Percentiles rank a stretch among this genome's conserved stretches.
Conservation (phyloP, 2,888 invertebrate genomes). For the Hyles lineata region DNA sequence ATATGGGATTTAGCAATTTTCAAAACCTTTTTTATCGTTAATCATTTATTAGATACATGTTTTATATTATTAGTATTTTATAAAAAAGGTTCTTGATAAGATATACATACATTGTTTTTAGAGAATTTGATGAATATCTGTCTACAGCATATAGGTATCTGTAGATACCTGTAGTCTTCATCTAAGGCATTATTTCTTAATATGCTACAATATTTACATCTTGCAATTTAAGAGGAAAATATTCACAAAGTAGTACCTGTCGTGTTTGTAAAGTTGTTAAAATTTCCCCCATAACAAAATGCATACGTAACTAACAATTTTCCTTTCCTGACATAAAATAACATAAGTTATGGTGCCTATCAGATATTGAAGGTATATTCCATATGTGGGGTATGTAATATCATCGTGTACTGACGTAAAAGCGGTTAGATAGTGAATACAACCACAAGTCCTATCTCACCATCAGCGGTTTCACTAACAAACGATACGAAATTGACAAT, state of each 20-base stretch:
- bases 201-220: background rate
- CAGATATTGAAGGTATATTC: background rate
- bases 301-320: background rate
- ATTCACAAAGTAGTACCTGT: background rate
- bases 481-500: slow-evolving; percentile 20
- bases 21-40: background rate
- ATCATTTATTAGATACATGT: background rate
- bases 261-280: background rate
- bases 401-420: slow-evolving; percentile 29
- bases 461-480: slow-evolving; percentile 1
- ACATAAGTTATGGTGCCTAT: slow-evolving; percentile 9
- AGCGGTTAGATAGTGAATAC: slow-evolving; percentile 25
- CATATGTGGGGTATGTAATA: slow-evolving; percentile 18
- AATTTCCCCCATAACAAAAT: background rate
- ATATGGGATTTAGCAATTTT: background rate
- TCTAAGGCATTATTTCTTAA: background rate
- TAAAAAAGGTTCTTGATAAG: background rate
- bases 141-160: too few relatives aligned
- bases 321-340: background rate
- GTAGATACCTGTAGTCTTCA: too few relatives aligned
- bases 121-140: too few relatives aligned
- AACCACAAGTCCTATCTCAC: slow-evolving; percentile 23
- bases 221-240: slow-evolving; percentile 10
- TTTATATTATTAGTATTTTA: background rate
- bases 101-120: too few relatives aligned